These are phyloP conservation scores for Rhagoletis pomonella DNA, from an alignment of 1,140 invertebrate species.

Conservation along the genomic window DNA sequence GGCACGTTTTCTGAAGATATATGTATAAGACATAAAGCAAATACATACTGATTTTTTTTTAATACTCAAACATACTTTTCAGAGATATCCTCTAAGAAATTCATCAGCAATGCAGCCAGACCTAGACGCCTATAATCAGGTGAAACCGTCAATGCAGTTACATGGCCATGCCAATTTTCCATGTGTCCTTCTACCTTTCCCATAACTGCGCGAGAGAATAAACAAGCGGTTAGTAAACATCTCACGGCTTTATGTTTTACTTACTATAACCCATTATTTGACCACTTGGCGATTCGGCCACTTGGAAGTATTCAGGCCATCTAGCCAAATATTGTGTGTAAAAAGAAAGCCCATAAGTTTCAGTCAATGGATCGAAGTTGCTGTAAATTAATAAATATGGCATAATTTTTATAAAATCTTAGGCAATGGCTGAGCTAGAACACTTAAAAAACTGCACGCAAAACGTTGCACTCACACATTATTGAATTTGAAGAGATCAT, in stretches of 20 bases:
- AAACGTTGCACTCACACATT: conserved; percentile 3
- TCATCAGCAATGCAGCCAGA: conserved; percentile 96
- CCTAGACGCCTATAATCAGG: conserved; percentile 94
- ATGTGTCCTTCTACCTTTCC: conserved; percentile 97
- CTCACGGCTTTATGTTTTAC: conserved; percentile 74
- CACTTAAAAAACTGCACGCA: not conserved
- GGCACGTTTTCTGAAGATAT: conserved; percentile 87
- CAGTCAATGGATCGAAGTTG: conserved; percentile 96
- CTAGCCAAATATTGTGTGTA: conserved; percentile 98
- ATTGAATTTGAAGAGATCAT: conserved; percentile 81
- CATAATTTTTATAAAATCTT: conserved; percentile 16
- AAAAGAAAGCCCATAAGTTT: conserved; percentile 98
- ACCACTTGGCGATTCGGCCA: conserved; percentile 94
- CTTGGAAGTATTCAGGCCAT: conserved; percentile 99
- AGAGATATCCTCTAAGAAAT: conserved; percentile 94
- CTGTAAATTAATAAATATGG: conserved; percentile 77
- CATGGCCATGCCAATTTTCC: conserved; percentile 99
- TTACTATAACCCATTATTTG: conserved; percentile 99
- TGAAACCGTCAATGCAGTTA: conserved; percentile 97
- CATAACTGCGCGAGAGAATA: conserved; percentile 86
- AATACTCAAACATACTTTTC: conserved; percentile 90
- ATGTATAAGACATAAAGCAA: too few species aligned
- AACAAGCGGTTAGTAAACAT: not conserved
- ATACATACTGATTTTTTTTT: too few species aligned
- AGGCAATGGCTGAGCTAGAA: conserved; percentile 8